Conservation (phyloP, 2,888 invertebrate species). For the Scaptomyza polygonia region DNA sequence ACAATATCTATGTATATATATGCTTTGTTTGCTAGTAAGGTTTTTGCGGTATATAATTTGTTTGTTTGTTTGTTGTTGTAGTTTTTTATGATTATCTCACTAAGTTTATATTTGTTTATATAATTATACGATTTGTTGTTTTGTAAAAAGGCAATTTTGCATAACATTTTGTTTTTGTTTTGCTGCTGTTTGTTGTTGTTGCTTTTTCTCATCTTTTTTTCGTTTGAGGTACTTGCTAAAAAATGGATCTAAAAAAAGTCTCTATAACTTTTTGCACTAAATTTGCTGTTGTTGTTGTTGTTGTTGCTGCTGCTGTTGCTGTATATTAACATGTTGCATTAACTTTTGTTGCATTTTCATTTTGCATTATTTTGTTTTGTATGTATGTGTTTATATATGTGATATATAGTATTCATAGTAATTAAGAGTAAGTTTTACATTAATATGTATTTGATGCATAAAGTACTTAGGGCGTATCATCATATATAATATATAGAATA, state of each 20-base stretch:
- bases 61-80: conserved; percentile 2
- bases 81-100: conserved; percentile 47
- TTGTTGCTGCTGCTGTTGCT: conserved; percentile 1
- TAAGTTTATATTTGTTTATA: conserved; percentile 35
- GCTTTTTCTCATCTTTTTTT: conserved; percentile 23
- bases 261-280: conserved; percentile 54
- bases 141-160: conserved; percentile 59
- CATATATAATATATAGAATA: conserved; percentile 17
- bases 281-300: conserved; percentile 31
- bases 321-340: conserved; percentile 25
- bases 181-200: conserved; percentile 26
- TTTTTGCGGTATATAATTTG: conserved; percentile 67
- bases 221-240: conserved; percentile 72
- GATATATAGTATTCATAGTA: conserved; percentile 16
- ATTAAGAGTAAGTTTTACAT: conserved; percentile 42
- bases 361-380: conserved; percentile 30
- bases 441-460: conserved; percentile 23
- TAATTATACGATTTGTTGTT: conserved; percentile 28
- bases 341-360: conserved; percentile 28
- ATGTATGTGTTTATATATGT: conserved; percentile 15
- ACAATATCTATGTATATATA: conserved; percentile 60
- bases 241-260: conserved; percentile 65
- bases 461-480: conserved; percentile 30
- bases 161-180: conserved; percentile 36
- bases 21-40: conserved; percentile 76